phyloP scores from a whole-genome alignment of 2,797 vertebrate species.

The Perodicticus potto region DNA sequence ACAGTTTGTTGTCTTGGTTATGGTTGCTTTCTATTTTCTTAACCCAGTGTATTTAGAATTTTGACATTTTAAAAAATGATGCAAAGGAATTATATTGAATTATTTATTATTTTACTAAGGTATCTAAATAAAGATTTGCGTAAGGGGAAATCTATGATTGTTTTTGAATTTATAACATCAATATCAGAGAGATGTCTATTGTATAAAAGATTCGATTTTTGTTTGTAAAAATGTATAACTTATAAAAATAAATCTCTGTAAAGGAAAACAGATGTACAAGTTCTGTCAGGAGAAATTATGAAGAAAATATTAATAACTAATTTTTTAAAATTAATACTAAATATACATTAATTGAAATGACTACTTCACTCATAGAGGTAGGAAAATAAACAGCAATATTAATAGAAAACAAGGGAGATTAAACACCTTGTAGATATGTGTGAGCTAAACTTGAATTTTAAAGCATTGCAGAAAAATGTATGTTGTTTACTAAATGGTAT shows the following conservation, averaged over 20 bases:
- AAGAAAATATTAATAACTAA: neutral
- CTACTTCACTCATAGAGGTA: neutral
- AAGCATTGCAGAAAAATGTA: neutral
- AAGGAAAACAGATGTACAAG: neutral
- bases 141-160: neutral
- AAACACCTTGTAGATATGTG: neutral
- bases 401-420: neutral
- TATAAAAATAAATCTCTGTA: neutral
- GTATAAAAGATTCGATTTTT: neutral
- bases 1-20: neutral
- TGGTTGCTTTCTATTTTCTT: neutral
- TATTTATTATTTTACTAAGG: neutral
- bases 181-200: neutral
- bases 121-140: neutral
- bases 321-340: slow-evolving; percentile 22
- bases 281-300: neutral
- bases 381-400: neutral
- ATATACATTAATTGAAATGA: neutral
- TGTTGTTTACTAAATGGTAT: neutral
- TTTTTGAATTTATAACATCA: neutral
- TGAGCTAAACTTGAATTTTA: neutral
- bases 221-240: neutral
- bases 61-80: neutral
- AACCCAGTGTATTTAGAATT: neutral
- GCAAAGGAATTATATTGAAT: neutral